phyloP scores from a whole-genome alignment of 92 coral and sea anemone species.

The Umimayanthus chanpuru region DNA sequence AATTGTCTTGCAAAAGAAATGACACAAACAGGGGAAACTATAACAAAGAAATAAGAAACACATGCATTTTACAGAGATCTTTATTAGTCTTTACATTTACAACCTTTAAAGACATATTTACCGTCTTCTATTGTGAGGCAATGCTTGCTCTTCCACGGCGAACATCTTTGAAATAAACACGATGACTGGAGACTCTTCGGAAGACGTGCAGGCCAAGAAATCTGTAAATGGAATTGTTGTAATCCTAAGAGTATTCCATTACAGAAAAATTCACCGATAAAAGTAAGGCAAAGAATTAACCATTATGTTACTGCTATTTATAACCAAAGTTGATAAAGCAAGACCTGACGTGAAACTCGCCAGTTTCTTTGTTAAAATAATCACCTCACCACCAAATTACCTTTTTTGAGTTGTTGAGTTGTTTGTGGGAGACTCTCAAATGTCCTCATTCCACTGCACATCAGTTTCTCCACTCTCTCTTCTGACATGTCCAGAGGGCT shows the following conservation, averaged over 20 bases:
- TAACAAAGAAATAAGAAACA: background rate
- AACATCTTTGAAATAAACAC: conserved; percentile 97
- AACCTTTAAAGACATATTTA: conserved; percentile 26
- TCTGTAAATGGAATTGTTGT: conserved; percentile 45
- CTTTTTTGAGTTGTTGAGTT: conserved; percentile 76
- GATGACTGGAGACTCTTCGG: conserved; percentile 86
- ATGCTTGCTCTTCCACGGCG: conserved; percentile 88
- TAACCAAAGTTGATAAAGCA: no score
- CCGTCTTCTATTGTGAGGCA: conserved; percentile 93
- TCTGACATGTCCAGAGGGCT: conserved; percentile 76
- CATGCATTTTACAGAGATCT: background rate
- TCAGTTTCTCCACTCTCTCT: conserved; percentile 92
- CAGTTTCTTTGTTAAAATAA: no score
- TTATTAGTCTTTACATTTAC: background rate
- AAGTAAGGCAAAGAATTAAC: no score
- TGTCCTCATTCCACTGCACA: conserved; percentile 92
- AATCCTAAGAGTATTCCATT: no score
- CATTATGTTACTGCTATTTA: no score
- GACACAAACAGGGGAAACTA: background rate
- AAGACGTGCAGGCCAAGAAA: conserved; percentile 80
- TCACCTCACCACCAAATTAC: conserved; percentile 31
- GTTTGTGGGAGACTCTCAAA: conserved; percentile 84
- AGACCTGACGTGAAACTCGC: no score
- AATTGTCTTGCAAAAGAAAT: background rate
- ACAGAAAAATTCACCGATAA: no score